Evolutionary conservation across 2,888 invertebrate genomes (phyloP), one percentile per base, ranked within the genome.

Genomic region (Oegoconia quadripuncta): DNA sequence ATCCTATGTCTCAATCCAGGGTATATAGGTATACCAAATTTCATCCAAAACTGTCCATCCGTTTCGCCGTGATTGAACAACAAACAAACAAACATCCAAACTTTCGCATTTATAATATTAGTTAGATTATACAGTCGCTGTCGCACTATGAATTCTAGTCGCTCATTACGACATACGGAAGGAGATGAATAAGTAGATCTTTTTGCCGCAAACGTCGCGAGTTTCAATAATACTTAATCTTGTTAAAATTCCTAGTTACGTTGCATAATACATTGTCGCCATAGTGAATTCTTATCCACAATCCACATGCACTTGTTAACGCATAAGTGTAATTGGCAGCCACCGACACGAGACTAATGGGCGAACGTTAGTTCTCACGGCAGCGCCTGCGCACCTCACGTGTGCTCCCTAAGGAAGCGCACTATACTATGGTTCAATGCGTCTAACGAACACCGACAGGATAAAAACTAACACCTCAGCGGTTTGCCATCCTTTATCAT

Each of bases 391-490:
- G 32, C 34, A 47, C 50, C 57, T 56, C 59, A 64, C 59, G 62
- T 67, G 68, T 55, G 51, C 27, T 47, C 67, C 69, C 68, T 56
- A 59, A 66, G 66, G 67, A 31, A 40, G 58, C 64, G 72, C 70
- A 79, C 59, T 80, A 69, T n/a, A n/a, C n/a, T 76, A 81, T 77
- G 87, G 75, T 84, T 79, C 74, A 76, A 73, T 68, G 83, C 67
- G 55, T 68, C 54, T 73, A 82, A 84, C 79, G 78, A 66, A 64
- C 62, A 14, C 8, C 12, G 57, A 54, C 46, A 52, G 55, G 55
- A 65, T 62, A 74, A 75, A 71, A 74, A 72, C 49, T 55, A 26
- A 41, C 48, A 48, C 46, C 70, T 62, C 69, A 58, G 63, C 51
- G 53, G 49, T 53, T 53, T 54, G 2, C 22, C 9, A 9, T 7